Conservation (phyloP, 1,140 invertebrate genomes). For the Globodera rostochiensis region DNA sequence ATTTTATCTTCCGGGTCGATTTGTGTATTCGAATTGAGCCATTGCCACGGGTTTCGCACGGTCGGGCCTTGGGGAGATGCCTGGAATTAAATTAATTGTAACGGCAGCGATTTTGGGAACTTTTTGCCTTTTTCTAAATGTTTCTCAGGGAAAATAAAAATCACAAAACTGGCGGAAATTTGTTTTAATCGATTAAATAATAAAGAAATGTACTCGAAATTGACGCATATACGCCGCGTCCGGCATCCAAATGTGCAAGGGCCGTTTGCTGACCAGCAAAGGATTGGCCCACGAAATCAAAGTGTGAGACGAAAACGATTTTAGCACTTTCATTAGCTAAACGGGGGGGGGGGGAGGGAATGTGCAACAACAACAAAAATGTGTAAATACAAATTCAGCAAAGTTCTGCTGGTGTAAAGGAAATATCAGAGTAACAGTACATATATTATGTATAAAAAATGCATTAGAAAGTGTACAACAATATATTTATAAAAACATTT, state of each 20-base stretch:
- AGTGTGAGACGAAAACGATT: not conserved
- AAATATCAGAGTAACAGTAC: too few relatives aligned
- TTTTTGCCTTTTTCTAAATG: too few relatives aligned
- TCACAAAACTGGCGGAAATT: too few relatives aligned
- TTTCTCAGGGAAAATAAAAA: too few relatives aligned
- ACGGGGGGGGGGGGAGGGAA: not conserved
- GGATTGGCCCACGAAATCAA: not conserved
- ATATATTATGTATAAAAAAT: too few relatives aligned
- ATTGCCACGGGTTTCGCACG: constrained; percentile 20
- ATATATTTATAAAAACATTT: too few relatives aligned
- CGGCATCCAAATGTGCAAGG: constrained; percentile 60
- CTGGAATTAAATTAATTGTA: constrained; percentile 32
- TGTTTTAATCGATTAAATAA: not conserved
- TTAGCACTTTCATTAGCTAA: not conserved
- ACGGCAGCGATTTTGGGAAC: too few relatives aligned
- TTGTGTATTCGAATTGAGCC: not conserved
- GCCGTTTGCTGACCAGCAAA: constrained; percentile 16
- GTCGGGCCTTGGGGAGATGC: constrained; percentile 33
- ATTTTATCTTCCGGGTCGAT: not conserved
- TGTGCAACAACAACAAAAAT: not conserved
- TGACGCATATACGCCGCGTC: constrained; percentile 62
- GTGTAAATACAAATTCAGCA: not conserved
- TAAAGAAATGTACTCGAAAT: constrained; percentile 51
- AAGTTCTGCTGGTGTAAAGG: too few relatives aligned
- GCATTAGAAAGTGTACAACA: too few relatives aligned